Base-by-base conservation (phyloP, 2,113 vertebrate genomes). In the Neoarius graeffei region DNA sequence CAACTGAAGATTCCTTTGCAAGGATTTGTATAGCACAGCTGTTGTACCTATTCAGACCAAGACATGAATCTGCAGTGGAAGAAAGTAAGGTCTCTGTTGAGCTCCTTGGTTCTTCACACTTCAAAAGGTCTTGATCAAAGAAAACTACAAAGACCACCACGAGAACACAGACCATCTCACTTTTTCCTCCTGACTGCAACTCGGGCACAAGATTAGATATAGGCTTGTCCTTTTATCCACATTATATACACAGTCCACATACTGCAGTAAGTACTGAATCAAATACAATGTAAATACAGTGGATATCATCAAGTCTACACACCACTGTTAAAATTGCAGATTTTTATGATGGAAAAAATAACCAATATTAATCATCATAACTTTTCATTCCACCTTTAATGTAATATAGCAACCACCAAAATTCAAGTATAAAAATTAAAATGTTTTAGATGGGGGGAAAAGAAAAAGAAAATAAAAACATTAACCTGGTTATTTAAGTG, bases 101-200 rank as follows among this genome's bases (percentile, higher is more conserved):
- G 77, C n/a, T 57, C n/a, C 11, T 56, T 79, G 52, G 13, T 79
- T 25, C 5, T 50, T 64, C 35, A 62, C 30, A 64, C 81, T 64
- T 83, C 81, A 83, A 64, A 83, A 64, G 59, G 35, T 64, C 30
- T 62, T 81, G 54, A 81, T 81, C 20, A 64, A 83, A 83, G 35
- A 83, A 56, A 30, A 64, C 20, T 67, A 57, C 27, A 42, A 52
- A n/a, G 3, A 2, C 30, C 74, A 77, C 5, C 25, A 56, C 56
- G 7, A 79, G 76, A n/a, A 27, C 76, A 56, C 13, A 56, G 76
- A 79, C 25, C 25, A 79, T 17, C 76, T 79, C 25, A 56, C 50
- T 6, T 79, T 79, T 56, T 79, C 15, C 52, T 56, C 25, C 52
- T 79, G 76, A 79, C 25, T 79, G 52, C 52, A 79, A n/a, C 25